Evolutionary conservation across 2,888 invertebrate species (phyloP).

Genomic region (Drosophila putrida): DNA sequence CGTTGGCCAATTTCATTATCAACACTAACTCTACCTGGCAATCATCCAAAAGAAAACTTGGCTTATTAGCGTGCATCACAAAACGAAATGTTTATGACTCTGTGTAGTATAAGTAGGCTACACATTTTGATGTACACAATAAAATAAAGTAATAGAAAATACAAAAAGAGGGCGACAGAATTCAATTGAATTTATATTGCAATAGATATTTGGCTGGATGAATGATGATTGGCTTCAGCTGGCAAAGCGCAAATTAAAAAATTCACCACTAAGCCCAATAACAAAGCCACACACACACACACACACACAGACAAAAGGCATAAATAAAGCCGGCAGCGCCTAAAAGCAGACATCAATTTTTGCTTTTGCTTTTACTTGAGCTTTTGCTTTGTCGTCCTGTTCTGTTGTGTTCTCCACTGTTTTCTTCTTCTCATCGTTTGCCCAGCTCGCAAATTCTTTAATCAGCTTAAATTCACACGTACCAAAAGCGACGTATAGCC

Average conservation of each 20-base stretch:
- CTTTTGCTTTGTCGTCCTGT: constrained; percentile 31
- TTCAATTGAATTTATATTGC: constrained; percentile 63
- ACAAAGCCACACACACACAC: constrained; percentile 55
- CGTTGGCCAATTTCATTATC: constrained; percentile 58
- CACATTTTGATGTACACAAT: constrained; percentile 39
- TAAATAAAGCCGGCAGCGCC: constrained; percentile 70
- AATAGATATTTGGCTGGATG: constrained; percentile 40
- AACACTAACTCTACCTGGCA: constrained; percentile 40
- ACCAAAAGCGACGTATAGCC: constrained; percentile 81
- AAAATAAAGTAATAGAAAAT: constrained; percentile 17
- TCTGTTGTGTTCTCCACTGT: constrained; percentile 14
- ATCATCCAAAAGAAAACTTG: constrained; percentile 16
- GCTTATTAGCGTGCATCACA: constrained; percentile 22
- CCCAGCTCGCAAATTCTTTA: constrained; percentile 77
- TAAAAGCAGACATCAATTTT: constrained; percentile 77
- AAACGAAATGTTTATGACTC: constrained; percentile 41
- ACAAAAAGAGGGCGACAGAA: constrained; percentile 47
- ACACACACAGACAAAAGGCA: constrained; percentile 66
- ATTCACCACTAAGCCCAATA: constrained; percentile 70
- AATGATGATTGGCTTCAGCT: constrained; percentile 73
- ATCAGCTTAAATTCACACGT: constrained; percentile 84
- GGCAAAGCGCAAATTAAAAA: constrained; percentile 56
- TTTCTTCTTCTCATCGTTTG: constrained; percentile 17
- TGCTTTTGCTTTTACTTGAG: constrained; percentile 54
- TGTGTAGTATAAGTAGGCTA: constrained; percentile 10